These are phyloP conservation scores for Lamprotornis superbus DNA, from an alignment of 2,113 vertebrate genomes.

Conservation along the genomic window DNA sequence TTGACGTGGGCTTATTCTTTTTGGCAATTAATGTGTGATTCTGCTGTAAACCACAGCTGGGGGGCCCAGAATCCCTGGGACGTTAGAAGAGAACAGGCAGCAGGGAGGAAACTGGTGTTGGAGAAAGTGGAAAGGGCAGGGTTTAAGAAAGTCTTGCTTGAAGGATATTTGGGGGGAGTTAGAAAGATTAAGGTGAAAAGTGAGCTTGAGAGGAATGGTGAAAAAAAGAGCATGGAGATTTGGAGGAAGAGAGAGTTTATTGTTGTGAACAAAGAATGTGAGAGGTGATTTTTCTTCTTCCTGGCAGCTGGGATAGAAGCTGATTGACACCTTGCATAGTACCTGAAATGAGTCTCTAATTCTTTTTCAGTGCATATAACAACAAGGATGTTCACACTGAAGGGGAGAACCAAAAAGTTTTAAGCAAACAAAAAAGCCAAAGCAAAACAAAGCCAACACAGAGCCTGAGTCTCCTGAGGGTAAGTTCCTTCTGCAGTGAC, in stretches of 20 bases:
- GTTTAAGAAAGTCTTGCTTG: neutral
- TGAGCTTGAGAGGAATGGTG: neutral
- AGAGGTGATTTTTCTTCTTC: neutral
- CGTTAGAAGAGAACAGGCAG: neutral
- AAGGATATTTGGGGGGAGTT: neutral
- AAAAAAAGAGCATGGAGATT: neutral
- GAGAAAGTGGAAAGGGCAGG: neutral
- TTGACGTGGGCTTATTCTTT: neutral
- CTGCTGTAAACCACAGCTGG: neutral
- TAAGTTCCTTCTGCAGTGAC: conserved; percentile 9
- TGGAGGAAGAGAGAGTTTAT: neutral
- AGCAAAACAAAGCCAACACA: conserved; percentile 8
- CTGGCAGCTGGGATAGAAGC: neutral
- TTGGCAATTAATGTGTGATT: neutral
- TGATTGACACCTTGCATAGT: neutral
- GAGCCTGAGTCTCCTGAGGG: neutral
- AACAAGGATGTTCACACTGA: neutral
- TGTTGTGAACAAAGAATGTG: neutral
- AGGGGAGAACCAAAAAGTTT: neutral
- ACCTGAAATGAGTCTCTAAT: neutral
- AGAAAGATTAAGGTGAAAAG: neutral
- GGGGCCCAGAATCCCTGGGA: neutral
- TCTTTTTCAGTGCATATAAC: neutral
- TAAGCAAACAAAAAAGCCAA: neutral
- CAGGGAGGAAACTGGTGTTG: neutral